A percentile compares a stretch with the other conserved stretches of the same genome.
phyloP scores from a whole-genome alignment of 2,888 invertebrate species.

The Perdita meconis region DNA sequence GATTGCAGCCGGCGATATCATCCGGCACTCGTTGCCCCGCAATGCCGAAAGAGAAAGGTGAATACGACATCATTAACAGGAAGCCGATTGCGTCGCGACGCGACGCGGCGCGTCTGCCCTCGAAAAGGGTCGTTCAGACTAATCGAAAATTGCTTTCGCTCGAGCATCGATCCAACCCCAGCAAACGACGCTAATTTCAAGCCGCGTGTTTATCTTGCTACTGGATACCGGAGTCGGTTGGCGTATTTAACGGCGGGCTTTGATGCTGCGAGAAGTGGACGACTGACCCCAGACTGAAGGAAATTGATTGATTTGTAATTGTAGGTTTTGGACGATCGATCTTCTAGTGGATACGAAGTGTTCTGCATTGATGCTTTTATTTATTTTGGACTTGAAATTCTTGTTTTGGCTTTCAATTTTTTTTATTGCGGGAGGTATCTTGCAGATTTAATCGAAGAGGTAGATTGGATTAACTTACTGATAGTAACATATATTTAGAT shows the following conservation, averaged over 20 bases:
- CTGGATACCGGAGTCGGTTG: neutral
- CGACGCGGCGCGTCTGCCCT: too few species aligned
- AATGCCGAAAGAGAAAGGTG: slow-evolving; percentile 53
- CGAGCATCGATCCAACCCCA: neutral
- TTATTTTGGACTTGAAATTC: too few species aligned
- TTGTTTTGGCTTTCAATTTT: too few species aligned
- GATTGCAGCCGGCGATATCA: slow-evolving; percentile 69
- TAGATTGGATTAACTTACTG: too few species aligned
- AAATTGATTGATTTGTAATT: slow-evolving; percentile 1
- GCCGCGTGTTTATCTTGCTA: slow-evolving; percentile 26
- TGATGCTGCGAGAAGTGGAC: neutral
- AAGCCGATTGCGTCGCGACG: slow-evolving; percentile 54
- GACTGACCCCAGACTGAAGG: neutral
- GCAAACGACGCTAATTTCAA: slow-evolving; percentile 31
- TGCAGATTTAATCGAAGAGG: neutral
- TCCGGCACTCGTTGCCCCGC: slow-evolving; percentile 56
- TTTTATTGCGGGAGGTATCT: too few species aligned
- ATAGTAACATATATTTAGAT: too few species aligned
- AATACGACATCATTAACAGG: slow-evolving; percentile 61
- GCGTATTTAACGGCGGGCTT: neutral
- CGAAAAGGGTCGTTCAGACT: slow-evolving; percentile 35
- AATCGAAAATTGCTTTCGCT: slow-evolving; percentile 33
- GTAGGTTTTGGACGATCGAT: neutral
- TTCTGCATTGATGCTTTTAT: too few species aligned
- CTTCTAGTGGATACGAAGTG: too few species aligned